Percentiles rank a stretch among this genome's conserved stretches.
phyloP scores from a whole-genome alignment of 2,797 vertebrate species.

The Apodemus agrarius region DNA sequence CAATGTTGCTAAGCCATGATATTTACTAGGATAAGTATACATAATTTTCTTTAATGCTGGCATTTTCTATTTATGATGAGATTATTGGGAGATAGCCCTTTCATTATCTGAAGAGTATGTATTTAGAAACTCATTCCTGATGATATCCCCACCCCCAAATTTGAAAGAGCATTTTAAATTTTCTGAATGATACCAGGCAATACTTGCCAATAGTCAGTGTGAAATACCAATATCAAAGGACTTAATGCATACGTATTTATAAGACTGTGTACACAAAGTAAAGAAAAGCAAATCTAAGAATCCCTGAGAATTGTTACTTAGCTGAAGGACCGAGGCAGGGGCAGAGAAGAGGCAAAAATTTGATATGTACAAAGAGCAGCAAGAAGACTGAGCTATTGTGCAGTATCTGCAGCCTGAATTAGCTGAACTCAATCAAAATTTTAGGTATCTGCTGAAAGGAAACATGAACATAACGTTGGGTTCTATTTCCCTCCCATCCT shows the following conservation, averaged over 20 bases:
- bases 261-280: background rate
- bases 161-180: background rate
- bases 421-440: accelerated
- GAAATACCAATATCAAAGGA: background rate
- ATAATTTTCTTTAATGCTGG: background rate
- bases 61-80: background rate
- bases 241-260: background rate
- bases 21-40: background rate
- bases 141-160: background rate
- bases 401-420: too few species aligned
- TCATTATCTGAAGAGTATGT: background rate
- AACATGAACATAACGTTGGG: background rate
- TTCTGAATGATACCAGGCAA: background rate
- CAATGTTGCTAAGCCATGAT: background rate
- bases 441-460: background rate
- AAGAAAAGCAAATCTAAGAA: background rate
- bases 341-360: background rate
- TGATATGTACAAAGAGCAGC: background rate
- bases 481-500: background rate
- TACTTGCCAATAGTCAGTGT: background rate
- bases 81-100: background rate
- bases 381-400: accelerated
- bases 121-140: accelerated
- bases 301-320: background rate
- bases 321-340: background rate